These are phyloP conservation scores for Danio kyathit DNA, from an alignment of 2,797 vertebrate species.

Conservation along the genomic window DNA sequence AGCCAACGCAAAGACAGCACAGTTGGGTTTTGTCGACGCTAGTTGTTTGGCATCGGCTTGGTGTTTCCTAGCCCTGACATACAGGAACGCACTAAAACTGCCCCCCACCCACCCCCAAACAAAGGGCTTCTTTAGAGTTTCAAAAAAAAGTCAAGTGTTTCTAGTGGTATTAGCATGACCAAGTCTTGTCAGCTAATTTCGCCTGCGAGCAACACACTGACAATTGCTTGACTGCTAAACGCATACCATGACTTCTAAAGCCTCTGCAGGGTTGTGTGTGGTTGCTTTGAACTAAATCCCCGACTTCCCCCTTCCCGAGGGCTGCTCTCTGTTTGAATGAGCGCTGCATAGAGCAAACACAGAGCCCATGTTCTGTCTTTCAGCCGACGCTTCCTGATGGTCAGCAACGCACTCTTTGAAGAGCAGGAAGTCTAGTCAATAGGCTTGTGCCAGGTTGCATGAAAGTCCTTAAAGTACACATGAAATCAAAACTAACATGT, in stretches of 20 bases:
- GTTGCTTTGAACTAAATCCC: constrained; percentile 45
- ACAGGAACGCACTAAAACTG: not conserved
- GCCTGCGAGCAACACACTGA: constrained; percentile 7
- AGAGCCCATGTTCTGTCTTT: constrained; percentile 40
- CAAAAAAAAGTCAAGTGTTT: not conserved
- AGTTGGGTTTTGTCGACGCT: too few relatives aligned
- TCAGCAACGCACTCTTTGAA: constrained; percentile 53
- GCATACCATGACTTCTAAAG: constrained; percentile 28
- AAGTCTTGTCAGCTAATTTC: constrained; percentile 13
- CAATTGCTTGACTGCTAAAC: constrained; percentile 31
- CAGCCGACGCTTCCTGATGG: constrained; percentile 48
- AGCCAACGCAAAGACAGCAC: too few relatives aligned
- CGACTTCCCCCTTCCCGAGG: constrained; percentile 34
- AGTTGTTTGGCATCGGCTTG: too few relatives aligned
- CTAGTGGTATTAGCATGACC: not conserved
- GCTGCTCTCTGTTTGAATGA: constrained; percentile 44
- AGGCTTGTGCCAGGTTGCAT: constrained; percentile 11
- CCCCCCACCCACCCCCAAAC: not conserved
- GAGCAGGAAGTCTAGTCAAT: constrained; percentile 63
- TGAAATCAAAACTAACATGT: too few relatives aligned
- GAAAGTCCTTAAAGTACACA: too few relatives aligned
- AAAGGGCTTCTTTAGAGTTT: constrained; percentile 1
- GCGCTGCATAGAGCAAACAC: not conserved
- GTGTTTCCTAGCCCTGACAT: not conserved
- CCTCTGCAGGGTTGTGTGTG: constrained; percentile 25